Base-by-base conservation (phyloP, 2,888 invertebrate genomes). In the Eupithecia tripunctaria region DNA sequence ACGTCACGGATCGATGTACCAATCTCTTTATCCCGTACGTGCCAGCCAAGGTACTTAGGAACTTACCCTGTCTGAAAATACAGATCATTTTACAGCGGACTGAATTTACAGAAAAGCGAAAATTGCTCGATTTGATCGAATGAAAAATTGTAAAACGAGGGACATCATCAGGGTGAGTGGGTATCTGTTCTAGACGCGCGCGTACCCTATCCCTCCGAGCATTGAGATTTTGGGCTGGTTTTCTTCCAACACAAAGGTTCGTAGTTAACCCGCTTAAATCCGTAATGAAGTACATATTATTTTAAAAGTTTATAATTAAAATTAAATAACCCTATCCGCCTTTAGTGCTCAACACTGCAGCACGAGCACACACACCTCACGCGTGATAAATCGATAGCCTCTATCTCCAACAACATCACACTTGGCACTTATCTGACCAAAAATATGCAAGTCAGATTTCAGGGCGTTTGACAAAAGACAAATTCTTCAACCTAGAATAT, bases 1-100 rank as follows among this genome's bases (percentile, higher is more conserved):
- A 51, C 47, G 47, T 81, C 84, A 80, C 79, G 83, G 71, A 74
- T 74, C 74, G 71, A 74, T 69, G 77, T 75, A 78, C 32, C 36
- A 70, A 77, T 73, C 70, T 73, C 67, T 62, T 62, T 62, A 62
- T 62, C 62, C 29, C 21, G 47, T 21, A 51, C 47, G 47, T 51
- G 47, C 21, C n/a, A 21, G 47, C 21, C 21, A 51, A 51, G 47
- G 43, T 21, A 51, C 47, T 51, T 51, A 51, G 47, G 10, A 51
- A 10, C 10, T 51, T 21, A 21, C 21, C 47, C 8, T 8, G 47
- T 10, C 8, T n/a, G 47, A 51, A 51, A 21, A 21, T n/a, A 51
- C 47, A 21, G 21, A 51, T 21, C 10, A 47, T 21, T 21, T 47
- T 8, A 21, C 6, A 47, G 47, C 5, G n/a, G n/a, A 47, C 47